Conservation (phyloP, 2,113 vertebrate species). For the Hippocampus abdominalis region DNA sequence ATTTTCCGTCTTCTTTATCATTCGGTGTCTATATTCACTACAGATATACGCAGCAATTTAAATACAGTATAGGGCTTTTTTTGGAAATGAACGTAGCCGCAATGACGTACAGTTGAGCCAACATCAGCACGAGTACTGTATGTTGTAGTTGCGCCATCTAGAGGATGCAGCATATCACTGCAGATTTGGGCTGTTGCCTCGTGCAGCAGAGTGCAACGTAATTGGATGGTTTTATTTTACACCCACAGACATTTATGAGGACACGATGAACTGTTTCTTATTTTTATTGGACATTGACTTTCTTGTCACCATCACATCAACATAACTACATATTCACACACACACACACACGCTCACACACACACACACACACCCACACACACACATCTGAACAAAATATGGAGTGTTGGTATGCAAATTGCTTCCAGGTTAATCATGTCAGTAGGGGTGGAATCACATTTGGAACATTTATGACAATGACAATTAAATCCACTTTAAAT, state of each 20-base stretch:
- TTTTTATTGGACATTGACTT: slow-evolving; percentile 54
- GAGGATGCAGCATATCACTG: neutral
- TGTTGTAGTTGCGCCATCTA: neutral
- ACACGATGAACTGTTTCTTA: slow-evolving; percentile 47
- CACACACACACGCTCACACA: accelerated
- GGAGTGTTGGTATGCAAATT: slow-evolving; percentile 18
- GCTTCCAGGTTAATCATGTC: slow-evolving; percentile 1
- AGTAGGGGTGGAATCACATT: neutral
- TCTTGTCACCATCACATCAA: slow-evolving; percentile 65
- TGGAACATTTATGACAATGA: neutral
- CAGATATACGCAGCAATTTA: too few species aligned
- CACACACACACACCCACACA: neutral
- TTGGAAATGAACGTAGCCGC: too few species aligned
- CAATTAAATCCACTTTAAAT: neutral
- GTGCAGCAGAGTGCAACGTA: neutral
- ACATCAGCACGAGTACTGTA: neutral
- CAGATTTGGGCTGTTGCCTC: neutral
- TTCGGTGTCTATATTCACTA: too few species aligned
- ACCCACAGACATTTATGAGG: slow-evolving; percentile 61
- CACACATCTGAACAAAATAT: slow-evolving; percentile 47
- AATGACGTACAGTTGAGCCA: neutral
- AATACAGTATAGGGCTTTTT: too few species aligned
- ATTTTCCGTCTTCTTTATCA: too few species aligned
- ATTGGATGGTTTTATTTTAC: slow-evolving; percentile 64
- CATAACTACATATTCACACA: slow-evolving; percentile 28